Base-by-base conservation (phyloP, 2,113 vertebrate genomes). In the Forbesichthys papilliferus region DNA sequence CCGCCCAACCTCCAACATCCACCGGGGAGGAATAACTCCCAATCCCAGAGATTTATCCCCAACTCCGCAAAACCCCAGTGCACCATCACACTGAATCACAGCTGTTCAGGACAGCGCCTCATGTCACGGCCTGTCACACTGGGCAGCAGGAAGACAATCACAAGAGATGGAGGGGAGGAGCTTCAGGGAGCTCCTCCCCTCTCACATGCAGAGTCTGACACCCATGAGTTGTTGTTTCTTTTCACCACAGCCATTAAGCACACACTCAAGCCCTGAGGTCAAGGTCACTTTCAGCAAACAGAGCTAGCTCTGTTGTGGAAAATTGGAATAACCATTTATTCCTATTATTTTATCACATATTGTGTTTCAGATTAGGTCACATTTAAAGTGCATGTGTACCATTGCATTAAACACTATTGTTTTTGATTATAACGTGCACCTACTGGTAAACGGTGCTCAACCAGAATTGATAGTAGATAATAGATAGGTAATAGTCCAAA, bases 191-290 rank as follows among this genome's bases (percentile, higher is more conserved):
- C 78, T 71, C 74, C 33, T 27, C 56, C 12, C 20, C 9, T 3
- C 79, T 81, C 79, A 73, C 86, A 87, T 74, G 75, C 81, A 61
- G 62, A 74, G 84, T 83, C 87, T 91, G 90, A 91, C 86, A 90
- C 86, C 91, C 90, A 93, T 93, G 93, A 93, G 20, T 20, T 93
- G 92, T 93, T 91, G 89, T 89, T 92, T 90, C 89, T 84, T 87
- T 83, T 75, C 52, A 90, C 91, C 89, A 1, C 92, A 91, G 53
- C 81, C 89, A 84, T 89, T 87, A 85, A 87, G 91, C 88, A 79
- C 84, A 77, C 66, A 33, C 78, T 87, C 81, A 83, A n/a, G n/a
- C n/a, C n/a, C n/a, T n/a, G n/a, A 48, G n/a, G 9, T 14, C 53
- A 48, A 12, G 61, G 77, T 77, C 72, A 84, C 88, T 90, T 88